Evolutionary conservation across 2,888 invertebrate genomes (phyloP).

Genomic region (Petrophora chlorosata): DNA sequence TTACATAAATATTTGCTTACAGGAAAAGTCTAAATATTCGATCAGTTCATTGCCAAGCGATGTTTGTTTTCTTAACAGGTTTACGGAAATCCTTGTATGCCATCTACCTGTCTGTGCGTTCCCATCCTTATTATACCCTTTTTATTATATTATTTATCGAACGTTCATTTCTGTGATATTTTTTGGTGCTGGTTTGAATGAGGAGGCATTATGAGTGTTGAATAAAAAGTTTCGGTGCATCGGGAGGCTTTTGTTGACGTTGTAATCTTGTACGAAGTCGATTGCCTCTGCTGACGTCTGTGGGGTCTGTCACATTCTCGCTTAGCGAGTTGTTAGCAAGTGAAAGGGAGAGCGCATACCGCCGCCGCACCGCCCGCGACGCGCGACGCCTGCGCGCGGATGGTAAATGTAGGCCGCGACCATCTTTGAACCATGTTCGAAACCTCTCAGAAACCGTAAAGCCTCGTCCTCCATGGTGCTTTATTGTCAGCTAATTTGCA

Average conservation of each 20-base stretch:
- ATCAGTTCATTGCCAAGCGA: constrained; percentile 15
- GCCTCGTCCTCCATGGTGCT: constrained; percentile 55
- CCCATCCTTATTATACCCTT: constrained; percentile 19
- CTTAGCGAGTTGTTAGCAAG: constrained; percentile 38
- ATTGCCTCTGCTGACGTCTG: constrained; percentile 59
- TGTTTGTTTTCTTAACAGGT: constrained; percentile 31
- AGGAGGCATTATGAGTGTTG: constrained; percentile 7
- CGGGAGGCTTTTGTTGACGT: constrained; percentile 62
- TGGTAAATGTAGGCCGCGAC: constrained; percentile 82
- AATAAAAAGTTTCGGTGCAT: constrained; percentile 36
- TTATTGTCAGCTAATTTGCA: constrained; percentile 8
- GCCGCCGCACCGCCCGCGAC: constrained; percentile 56
- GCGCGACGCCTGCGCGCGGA: constrained; percentile 59
- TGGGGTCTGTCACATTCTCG: constrained; percentile 49
- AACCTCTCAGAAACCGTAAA: constrained; percentile 68
- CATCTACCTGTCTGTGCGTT: constrained; percentile 24
- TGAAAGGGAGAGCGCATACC: constrained; percentile 60
- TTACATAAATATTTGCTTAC: neutral
- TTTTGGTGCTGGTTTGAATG: constrained; percentile 14
- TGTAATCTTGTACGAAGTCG: constrained; percentile 47
- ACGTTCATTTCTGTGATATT: constrained; percentile 1
- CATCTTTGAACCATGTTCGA: constrained; percentile 65
- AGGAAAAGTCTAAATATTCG: neutral
- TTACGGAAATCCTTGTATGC: constrained; percentile 36
- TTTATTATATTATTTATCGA: constrained; percentile 1